Evolutionary conservation across 2,113 vertebrate species (phyloP).

Genomic region (Chaenocephalus aceratus): DNA sequence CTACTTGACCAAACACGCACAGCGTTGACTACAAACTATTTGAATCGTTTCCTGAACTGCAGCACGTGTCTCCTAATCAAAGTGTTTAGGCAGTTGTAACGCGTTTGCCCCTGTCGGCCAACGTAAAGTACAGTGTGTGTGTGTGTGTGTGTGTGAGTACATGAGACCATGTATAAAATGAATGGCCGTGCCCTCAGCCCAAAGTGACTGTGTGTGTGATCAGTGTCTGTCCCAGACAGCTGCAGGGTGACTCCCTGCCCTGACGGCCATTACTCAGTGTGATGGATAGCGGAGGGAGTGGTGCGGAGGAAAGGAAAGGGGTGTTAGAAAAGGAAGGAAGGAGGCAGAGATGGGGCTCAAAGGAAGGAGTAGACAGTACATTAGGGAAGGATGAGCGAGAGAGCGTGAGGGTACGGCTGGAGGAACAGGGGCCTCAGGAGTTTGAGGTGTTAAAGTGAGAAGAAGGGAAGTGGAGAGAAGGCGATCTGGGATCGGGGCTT

Average conservation of each 20-base stretch:
- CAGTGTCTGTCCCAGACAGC: conserved; percentile 77
- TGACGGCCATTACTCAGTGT: conserved; percentile 79
- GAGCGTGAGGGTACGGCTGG: conserved; percentile 30
- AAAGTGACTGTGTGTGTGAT: conserved; percentile 77
- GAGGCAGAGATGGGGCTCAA: conserved; percentile 44
- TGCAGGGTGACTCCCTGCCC: conserved; percentile 77
- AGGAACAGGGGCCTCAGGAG: conserved; percentile 56
- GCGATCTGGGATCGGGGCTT: conserved; percentile 46
- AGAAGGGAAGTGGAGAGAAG: conserved; percentile 42
- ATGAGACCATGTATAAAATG: conserved; percentile 61
- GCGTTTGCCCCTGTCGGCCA: no score
- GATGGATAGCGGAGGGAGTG: conserved; percentile 67
- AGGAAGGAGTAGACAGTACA: conserved; percentile 57
- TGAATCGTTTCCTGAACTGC: no score
- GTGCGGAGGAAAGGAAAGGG: conserved; percentile 48
- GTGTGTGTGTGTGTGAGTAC: no score
- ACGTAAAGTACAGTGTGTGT: no score
- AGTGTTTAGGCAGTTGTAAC: no score
- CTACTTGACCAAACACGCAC: no score
- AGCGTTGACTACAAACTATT: no score
- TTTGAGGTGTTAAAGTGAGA: conserved; percentile 69
- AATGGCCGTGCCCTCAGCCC: conserved; percentile 68
- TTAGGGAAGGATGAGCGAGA: conserved; percentile 55
- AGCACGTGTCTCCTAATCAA: no score
- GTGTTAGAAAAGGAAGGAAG: conserved; percentile 42